Conservation (phyloP, 2,888 invertebrate genomes). For the Miltochrista miniata region DNA sequence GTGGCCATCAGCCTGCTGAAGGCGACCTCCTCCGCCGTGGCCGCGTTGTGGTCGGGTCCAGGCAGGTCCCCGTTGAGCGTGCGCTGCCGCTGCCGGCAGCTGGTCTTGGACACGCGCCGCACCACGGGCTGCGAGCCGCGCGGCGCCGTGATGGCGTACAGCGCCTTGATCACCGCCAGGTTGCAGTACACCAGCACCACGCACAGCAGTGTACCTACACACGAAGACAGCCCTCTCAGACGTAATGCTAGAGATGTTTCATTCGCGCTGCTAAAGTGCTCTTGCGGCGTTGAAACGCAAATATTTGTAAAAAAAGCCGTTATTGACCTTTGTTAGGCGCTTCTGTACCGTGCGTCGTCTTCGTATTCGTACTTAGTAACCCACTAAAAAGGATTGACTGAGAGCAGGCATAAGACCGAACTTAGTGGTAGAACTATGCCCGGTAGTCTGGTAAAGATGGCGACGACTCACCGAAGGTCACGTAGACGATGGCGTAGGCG, state of each 20-base stretch:
- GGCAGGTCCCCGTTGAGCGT: slow-evolving; percentile 52
- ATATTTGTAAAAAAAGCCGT: too few relatives aligned
- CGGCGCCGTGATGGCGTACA: slow-evolving; percentile 84
- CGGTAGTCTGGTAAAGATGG: too few relatives aligned
- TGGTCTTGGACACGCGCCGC: slow-evolving; percentile 68
- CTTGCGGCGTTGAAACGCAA: too few relatives aligned
- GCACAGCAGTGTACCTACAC: slow-evolving; percentile 87
- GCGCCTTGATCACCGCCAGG: slow-evolving; percentile 90
- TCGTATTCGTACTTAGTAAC: neutral
- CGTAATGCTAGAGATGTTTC: too few relatives aligned
- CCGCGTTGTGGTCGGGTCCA: slow-evolving; percentile 66
- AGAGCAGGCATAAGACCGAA: too few relatives aligned
- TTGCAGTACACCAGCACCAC: slow-evolving; percentile 92
- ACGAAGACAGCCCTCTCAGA: too few relatives aligned
- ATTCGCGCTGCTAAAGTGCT: too few relatives aligned
- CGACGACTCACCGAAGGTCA: slow-evolving; percentile 89
- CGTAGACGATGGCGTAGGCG: slow-evolving; percentile 90
- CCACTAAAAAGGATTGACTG: neutral
- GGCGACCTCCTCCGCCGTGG: slow-evolving; percentile 92
- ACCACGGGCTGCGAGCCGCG: slow-evolving; percentile 59
- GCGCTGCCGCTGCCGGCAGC: slow-evolving; percentile 55
- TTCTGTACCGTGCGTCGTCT: too few relatives aligned
- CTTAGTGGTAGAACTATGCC: too few relatives aligned
- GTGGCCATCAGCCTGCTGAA: slow-evolving; percentile 94
- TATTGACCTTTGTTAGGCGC: too few relatives aligned